Evolutionary conservation across 1,140 invertebrate species (phyloP), one percentile per base, ranked within the genome.

Genomic region (Neuroterus valhalla): DNA sequence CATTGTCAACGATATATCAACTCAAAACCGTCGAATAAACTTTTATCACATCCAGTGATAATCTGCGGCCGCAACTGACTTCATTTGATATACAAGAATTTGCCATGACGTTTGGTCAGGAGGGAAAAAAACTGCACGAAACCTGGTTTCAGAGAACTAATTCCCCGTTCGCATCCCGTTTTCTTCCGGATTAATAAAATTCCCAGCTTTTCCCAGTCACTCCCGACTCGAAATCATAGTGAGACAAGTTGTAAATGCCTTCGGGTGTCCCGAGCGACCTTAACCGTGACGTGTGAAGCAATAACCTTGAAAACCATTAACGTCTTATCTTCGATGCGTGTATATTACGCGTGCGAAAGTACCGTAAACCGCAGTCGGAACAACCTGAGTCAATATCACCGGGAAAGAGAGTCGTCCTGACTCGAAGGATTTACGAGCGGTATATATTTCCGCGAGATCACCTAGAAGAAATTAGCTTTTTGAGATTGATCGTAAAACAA

Each of bases 311-410:
- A 62, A 62, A 62, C 52, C 52, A 62, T 23, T 62, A 62, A 62
- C 52, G 52, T 31, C 23, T 23, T 62, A 62, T 26, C 52, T 62
- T 62, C 23, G 8, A 52, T 62, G 26, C 52, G 5, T 62, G 23
- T 62, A 62, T 31, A 76, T 78, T 78, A 76, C 75, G 72, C 74
- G 45, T 74, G 74, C 67, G 67, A 72, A 52, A 78, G 77, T 78
- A 78, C 77, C 77, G 77, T 76, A 76, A 66, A 43, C 67, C 31
- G 21, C 52, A 31, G 48, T 52, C 48, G 17, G 48, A 52, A 19
- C 48, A 52, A 52, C 48, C 48, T 26, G 26, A 62, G 52, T 62
- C 52, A 62, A 62, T 62, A 62, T 62, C 52, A 62, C 15, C 52
- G 31, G 26, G 26, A 62, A 62, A 62, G 52, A 62, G 52, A 62